phyloP scores from a whole-genome alignment of 2,113 vertebrate genomes.

The Lontra canadensis region DNA sequence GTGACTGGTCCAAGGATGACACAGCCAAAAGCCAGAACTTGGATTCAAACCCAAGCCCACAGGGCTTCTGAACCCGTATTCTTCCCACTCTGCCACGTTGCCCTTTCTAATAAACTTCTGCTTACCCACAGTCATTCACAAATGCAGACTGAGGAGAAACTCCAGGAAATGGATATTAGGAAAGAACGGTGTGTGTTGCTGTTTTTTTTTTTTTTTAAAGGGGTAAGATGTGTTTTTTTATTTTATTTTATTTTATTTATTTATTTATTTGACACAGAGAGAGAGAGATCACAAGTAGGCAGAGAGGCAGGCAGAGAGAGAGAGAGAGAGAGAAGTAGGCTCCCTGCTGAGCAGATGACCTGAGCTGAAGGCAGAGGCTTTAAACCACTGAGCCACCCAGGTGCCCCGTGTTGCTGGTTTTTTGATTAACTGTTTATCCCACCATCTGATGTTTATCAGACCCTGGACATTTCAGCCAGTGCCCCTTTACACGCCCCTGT shows the following conservation, averaged over 20 bases:
- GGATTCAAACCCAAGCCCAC: not conserved
- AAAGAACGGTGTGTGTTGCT: not conserved
- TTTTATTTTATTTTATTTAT: too few species aligned
- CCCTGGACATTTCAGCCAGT: not conserved
- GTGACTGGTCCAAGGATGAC: not conserved
- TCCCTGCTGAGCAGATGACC: too few species aligned
- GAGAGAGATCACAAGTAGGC: too few species aligned
- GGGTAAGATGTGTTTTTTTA: too few species aligned
- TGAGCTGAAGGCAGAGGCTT: too few species aligned
- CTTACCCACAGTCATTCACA: not conserved
- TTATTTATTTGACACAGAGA: too few species aligned
- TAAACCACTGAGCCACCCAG: too few species aligned
- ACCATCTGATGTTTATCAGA: not conserved
- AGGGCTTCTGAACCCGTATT: not conserved
- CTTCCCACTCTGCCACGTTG: not conserved
- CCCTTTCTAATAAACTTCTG: not conserved
- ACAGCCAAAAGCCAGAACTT: not conserved
- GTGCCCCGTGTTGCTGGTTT: not conserved
- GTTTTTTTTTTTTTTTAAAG: too few species aligned
- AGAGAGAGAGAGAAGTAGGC: too few species aligned
- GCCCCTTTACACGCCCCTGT: fast-evolving
- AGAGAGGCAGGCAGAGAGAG: too few species aligned
- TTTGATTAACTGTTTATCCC: not conserved
- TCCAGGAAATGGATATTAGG: not conserved
- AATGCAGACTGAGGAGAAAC: not conserved